phyloP scores from a whole-genome alignment of 1,140 invertebrate genomes.

The Danaus plexippus region DNA sequence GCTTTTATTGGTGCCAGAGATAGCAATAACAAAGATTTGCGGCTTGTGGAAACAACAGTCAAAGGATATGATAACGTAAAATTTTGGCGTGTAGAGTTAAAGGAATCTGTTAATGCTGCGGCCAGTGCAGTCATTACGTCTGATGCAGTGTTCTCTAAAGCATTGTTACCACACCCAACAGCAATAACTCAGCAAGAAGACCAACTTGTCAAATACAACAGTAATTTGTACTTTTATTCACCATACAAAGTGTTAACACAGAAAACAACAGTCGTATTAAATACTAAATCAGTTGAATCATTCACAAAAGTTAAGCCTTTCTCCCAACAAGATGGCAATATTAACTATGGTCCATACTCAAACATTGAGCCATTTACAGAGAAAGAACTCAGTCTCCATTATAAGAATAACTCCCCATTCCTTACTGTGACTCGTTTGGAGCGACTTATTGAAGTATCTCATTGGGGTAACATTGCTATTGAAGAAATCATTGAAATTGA shows the following conservation, averaged over 20 bases:
- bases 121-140: slow-evolving; percentile 76
- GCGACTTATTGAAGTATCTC: slow-evolving; percentile 94
- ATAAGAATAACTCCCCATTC: slow-evolving; percentile 97
- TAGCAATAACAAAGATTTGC: slow-evolving; percentile 75
- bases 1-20: slow-evolving; percentile 84
- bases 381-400: slow-evolving; percentile 87
- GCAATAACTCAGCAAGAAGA: slow-evolving; percentile 93
- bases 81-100: slow-evolving; percentile 76
- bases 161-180: slow-evolving; percentile 85
- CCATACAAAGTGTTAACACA: slow-evolving; percentile 87
- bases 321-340: slow-evolving; percentile 81
- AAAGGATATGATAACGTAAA: slow-evolving; percentile 69
- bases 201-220: slow-evolving; percentile 90
- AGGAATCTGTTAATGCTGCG: slow-evolving; percentile 74
- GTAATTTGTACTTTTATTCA: slow-evolving; percentile 87
- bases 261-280: slow-evolving; percentile 84
- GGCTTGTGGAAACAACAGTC: slow-evolving; percentile 72
- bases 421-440: slow-evolving; percentile 90
- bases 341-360: slow-evolving; percentile 91
- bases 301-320: slow-evolving; percentile 92
- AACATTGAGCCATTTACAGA: slow-evolving; percentile 74
- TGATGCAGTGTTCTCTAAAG: slow-evolving; percentile 84
- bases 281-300: slow-evolving; percentile 85
- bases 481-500: slow-evolving; percentile 94
- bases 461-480: slow-evolving; percentile 99